A percentile compares a stretch with the other conserved stretches of the same genome.
These are phyloP conservation scores for Chloroceryle amazona DNA, from an alignment of 2,797 vertebrate species.

Conservation along the genomic window DNA sequence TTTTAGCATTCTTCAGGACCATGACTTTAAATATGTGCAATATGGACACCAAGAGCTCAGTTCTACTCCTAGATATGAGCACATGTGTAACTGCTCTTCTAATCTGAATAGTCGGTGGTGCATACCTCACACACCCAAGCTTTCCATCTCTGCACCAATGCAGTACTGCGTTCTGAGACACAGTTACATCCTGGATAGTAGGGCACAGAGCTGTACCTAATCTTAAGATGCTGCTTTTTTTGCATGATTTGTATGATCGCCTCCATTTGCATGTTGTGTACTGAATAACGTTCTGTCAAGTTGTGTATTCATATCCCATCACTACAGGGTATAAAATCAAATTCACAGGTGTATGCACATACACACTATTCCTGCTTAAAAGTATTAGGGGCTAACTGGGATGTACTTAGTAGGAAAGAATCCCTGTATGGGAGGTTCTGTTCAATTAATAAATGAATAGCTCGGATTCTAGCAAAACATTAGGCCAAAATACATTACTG, in stretches of 20 bases:
- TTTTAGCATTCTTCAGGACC: neutral
- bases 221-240: slow-evolving; percentile 17
- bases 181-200: neutral
- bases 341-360: neutral
- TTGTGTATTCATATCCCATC: neutral
- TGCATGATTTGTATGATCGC: neutral
- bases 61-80: neutral
- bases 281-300: neutral
- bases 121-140: neutral
- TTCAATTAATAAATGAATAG: neutral
- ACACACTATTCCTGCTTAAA: neutral
- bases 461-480: neutral
- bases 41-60: slow-evolving; percentile 10
- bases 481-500: neutral
- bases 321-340: neutral
- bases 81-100: neutral
- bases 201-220: neutral
- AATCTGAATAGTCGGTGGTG: neutral
- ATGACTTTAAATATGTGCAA: neutral
- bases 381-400: neutral
- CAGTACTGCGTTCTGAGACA: neutral
- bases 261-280: neutral
- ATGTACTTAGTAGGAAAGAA: neutral
- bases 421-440: neutral
- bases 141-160: neutral